Evolutionary conservation across 2,888 invertebrate species (phyloP), one percentile per base, ranked within the genome.

Genomic region (Diarsia brunnea): DNA sequence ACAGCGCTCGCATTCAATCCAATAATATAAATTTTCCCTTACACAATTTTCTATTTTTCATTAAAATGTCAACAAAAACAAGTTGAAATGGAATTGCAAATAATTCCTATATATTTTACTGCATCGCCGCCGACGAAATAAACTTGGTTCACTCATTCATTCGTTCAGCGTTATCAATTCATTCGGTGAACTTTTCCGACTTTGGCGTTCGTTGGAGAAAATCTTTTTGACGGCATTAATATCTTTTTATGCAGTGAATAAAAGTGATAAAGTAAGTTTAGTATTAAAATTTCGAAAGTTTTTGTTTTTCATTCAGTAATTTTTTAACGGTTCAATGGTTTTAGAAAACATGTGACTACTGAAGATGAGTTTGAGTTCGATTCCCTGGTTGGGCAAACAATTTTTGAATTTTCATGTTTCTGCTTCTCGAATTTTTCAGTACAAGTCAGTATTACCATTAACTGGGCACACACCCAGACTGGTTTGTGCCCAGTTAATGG

Each of bases 91-190:
- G 53, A 70, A 31, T 73, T 53, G 43, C 24, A 78, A n/a, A 73
- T 73, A 64, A 78, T 71, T 84, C 68, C 49, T 51, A 79, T 65
- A 67, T 60, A 60, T 75, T 78, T 73, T 73, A 24, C n/a, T 75
- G 72, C 76, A 72, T 55, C 49, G 38, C 61, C 68, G 45, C 69
- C 76, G 66, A 70, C 51, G 55, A 84, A 84, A 81, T 76, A 86
- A 81, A 84, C 76, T 76, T 72, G 55, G 71, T 73, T 80, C 69
- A 66, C 69, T 78, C 78, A 58, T 72, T 72, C 77, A 66, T 76
- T 82, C 72, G 55, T 83, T 83, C 65, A 70, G 67, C 71, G 72
- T 85, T 86, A 84, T 84, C 86, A 78, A 78, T 81, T 78, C 64
- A 82, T 84, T 82, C 61, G 49, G 24, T 70, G 85, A 84, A 78